Conservation (phyloP, 2,888 invertebrate species). For the Drosophila diplacantha region DNA sequence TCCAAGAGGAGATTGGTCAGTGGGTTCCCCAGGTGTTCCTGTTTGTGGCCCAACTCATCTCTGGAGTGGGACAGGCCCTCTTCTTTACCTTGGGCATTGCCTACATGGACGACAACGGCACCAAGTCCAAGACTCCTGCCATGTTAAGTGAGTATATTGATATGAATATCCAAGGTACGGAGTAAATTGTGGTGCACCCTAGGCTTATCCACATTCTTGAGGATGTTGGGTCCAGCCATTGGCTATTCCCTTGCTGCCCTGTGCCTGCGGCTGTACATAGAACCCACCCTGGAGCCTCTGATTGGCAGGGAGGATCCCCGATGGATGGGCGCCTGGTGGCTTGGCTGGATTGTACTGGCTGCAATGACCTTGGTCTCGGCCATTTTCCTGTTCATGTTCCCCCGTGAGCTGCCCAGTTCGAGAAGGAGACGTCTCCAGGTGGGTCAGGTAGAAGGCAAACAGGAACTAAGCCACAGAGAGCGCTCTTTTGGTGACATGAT, state of each 20-base stretch:
- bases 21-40: conserved; percentile 82
- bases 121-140: conserved; percentile 83
- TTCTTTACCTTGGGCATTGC: conserved; percentile 84
- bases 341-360: conserved; percentile 84
- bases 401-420: conserved; percentile 83
- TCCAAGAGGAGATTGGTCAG: conserved; percentile 34
- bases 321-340: conserved; percentile 90
- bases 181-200: conserved; percentile 51
- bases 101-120: conserved; percentile 85
- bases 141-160: conserved; percentile 80
- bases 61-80: conserved; percentile 83
- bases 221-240: conserved; percentile 79
- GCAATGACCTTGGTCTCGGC: conserved; percentile 80
- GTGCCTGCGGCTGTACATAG: conserved; percentile 82
- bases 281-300: conserved; percentile 81
- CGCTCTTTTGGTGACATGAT: conserved; percentile 80
- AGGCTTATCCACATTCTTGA: conserved; percentile 83
- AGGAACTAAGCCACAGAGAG: conserved; percentile 33
- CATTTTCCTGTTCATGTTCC: conserved; percentile 82
- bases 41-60: conserved; percentile 82
- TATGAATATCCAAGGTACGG: fast-evolving
- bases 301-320: conserved; percentile 83
- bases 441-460: conserved; percentile 39
- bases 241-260: conserved; percentile 83
- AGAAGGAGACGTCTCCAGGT: conserved; percentile 79